Percentiles rank a stretch among this genome's conserved stretches.
These are phyloP conservation scores for Pipra filicauda DNA, from an alignment of 2,113 vertebrate species.

Conservation along the genomic window DNA sequence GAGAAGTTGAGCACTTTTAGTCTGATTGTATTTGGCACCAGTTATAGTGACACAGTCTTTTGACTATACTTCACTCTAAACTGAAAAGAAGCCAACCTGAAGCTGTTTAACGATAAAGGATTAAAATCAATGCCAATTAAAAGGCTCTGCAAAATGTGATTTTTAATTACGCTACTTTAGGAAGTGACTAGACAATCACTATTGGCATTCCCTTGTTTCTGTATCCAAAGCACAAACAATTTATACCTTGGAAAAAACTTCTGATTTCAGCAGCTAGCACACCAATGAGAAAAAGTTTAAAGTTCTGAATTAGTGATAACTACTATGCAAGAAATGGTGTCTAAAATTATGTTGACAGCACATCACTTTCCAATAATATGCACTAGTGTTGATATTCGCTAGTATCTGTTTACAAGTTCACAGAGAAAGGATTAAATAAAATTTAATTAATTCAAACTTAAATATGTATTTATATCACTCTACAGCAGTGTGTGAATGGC, in stretches of 20 bases:
- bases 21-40: background rate
- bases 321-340: background rate
- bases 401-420: constrained; percentile 7
- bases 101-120: background rate
- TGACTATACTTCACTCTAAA: background rate
- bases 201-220: background rate
- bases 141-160: background rate
- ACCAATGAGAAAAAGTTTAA: background rate
- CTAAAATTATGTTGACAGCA: constrained; percentile 21
- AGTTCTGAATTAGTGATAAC: background rate
- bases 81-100: background rate
- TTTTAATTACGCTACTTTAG: constrained; percentile 13
- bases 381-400: background rate
- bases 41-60: background rate
- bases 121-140: constrained; percentile 3
- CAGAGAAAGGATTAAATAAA: constrained; percentile 5
- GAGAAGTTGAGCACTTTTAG: background rate
- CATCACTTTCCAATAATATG: background rate
- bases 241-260: background rate
- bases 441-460: constrained; percentile 22
- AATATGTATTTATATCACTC: constrained; percentile 5
- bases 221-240: background rate
- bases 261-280: background rate
- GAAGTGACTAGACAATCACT: background rate
- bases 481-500: background rate